A percentile compares a stretch with the other conserved stretches of the same genome.
phyloP scores from a whole-genome alignment of 2,888 invertebrate species.

The Drosophila robusta region DNA sequence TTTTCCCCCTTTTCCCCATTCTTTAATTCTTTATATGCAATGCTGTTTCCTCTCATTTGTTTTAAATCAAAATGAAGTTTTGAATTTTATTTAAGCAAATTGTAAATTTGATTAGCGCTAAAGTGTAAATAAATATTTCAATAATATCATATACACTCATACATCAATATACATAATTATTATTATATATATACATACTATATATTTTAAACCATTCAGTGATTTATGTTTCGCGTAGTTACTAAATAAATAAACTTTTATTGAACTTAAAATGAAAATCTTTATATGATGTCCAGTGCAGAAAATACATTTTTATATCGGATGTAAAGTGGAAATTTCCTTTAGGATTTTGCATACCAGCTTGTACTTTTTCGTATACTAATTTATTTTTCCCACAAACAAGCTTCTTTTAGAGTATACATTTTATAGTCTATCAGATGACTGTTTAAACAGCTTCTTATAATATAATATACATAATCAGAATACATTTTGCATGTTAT shows the following conservation, averaged over 20 bases:
- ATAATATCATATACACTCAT: conserved; percentile 75
- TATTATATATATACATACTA: conserved; percentile 59
- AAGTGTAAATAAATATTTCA: conserved; percentile 78
- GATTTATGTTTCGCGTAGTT: conserved; percentile 71
- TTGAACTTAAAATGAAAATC: conserved; percentile 48
- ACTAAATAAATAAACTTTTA: conserved; percentile 78
- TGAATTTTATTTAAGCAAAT: conserved; percentile 73
- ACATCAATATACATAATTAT: conserved; percentile 70
- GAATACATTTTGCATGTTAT: too few relatives aligned
- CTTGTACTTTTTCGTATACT: too few relatives aligned
- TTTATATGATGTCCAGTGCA: neutral
- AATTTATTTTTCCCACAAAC: too few relatives aligned
- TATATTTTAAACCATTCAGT: conserved; percentile 64
- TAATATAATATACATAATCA: too few relatives aligned
- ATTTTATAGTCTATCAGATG: too few relatives aligned
- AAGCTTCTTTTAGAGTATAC: too few relatives aligned
- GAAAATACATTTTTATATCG: neutral
- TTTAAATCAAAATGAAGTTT: conserved; percentile 63
- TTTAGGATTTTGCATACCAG: too few relatives aligned
- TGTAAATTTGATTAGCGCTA: conserved; percentile 78
- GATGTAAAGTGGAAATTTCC: neutral
- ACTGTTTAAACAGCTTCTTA: too few relatives aligned
- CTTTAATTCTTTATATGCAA: conserved; percentile 35
- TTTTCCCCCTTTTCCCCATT: conserved; percentile 42
- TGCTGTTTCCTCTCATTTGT: conserved; percentile 70